Conservation (phyloP, 2,113 vertebrate species). For the Rostratula benghalensis region DNA sequence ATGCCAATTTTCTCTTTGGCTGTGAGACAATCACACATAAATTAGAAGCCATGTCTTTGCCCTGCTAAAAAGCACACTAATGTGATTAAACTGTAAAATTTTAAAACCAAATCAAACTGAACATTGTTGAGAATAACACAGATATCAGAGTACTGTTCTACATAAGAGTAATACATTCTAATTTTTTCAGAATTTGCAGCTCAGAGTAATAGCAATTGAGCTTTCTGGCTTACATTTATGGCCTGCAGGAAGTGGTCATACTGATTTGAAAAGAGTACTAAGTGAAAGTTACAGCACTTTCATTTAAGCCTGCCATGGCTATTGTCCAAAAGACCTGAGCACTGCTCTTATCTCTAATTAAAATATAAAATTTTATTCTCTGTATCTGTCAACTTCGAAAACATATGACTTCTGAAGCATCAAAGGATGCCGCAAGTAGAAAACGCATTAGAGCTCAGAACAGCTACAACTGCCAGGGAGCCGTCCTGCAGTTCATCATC, state of each 20-base stretch:
- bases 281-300: background rate
- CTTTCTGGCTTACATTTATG: background rate
- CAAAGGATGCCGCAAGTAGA: background rate
- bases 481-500: background rate
- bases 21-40: background rate
- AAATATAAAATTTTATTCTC: background rate
- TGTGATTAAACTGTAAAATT: background rate
- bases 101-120: background rate
- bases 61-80: background rate
- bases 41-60: background rate
- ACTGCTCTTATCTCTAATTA: slow-evolving; percentile 30
- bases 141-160: background rate
- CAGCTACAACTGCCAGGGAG: background rate
- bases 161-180: background rate
- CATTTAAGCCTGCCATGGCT: background rate
- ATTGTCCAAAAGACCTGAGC: background rate
- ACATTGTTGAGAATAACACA: background rate
- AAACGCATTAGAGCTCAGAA: background rate
- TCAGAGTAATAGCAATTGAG: background rate
- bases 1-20: background rate
- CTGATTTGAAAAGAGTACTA: background rate
- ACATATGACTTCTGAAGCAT: background rate
- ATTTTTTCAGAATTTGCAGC: background rate
- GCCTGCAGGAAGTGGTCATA: background rate
- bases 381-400: background rate